Base-by-base conservation (phyloP, 1,140 invertebrate genomes). In the Battus philenor region DNA sequence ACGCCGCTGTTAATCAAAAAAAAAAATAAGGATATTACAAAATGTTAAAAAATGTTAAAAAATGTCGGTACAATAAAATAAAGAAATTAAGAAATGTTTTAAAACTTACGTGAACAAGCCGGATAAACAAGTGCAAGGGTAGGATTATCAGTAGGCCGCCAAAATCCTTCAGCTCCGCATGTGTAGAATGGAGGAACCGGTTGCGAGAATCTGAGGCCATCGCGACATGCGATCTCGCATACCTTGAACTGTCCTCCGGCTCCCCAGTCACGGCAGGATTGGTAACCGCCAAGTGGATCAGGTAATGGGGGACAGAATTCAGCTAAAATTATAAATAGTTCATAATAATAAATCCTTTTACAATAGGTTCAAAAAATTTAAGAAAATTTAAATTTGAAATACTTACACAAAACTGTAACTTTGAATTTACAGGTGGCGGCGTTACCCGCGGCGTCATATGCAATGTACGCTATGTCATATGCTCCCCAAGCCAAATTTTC, bases 91-190 rank as follows among this genome's bases (percentile, higher is more conserved):
- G n/a, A n/a, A n/a, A n/a, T n/a, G n/a, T n/a, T n/a, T n/a, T n/a
- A n/a, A n/a, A 11, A 66, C 87, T 89, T 90, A 94, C 93, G 89
- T 63, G 95, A 95, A 75, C 96, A 98, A 59, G 95, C 94, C 22
- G 96, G 96, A 75, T 97, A 98, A 1, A 96, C 86, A 47, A 97
- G 77, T 7, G 94, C 94, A 51, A 93, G 85, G 16, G 86, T 89
- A 5, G 95, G 94, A 68, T 95, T 90, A 12, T 84, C 88, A 1
- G 94, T 96, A 12, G 97, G 97, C 54, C 95, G 88, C 97, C 97
- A 98, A 78, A 97, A 97, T 22, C 97, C 97, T 90, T 98, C 97
- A 43, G 95, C 95, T 8, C 96, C 97, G 74, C 97, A 98, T 3
- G 96, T 97, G 68, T 98, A 98, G 87, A 98, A 98, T 57, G 95